Evolutionary conservation across 2,113 vertebrate species (phyloP).

Genomic region (Athene cunicularia): DNA sequence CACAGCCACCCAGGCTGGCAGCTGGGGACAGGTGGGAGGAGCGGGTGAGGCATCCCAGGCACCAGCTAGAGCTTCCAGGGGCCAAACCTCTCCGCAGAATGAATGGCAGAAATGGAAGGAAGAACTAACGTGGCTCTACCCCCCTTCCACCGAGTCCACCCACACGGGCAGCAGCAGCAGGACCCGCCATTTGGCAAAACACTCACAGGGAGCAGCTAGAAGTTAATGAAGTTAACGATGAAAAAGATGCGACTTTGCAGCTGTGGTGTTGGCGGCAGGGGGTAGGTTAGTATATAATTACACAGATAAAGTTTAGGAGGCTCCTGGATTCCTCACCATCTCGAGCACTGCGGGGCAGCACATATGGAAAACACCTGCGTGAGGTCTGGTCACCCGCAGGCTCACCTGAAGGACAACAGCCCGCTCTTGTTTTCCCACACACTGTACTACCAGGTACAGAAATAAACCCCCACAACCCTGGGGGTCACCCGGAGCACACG

Average conservation of each 20-base stretch:
- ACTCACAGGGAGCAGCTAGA: too few relatives aligned
- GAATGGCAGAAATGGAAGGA: not conserved
- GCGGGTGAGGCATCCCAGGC: not conserved
- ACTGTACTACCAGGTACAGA: too few relatives aligned
- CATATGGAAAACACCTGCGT: rapidly evolving
- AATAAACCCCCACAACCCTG: rapidly evolving
- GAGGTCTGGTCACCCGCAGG: not conserved
- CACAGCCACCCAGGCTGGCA: rapidly evolving
- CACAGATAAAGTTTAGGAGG: not conserved
- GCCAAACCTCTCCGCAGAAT: not conserved
- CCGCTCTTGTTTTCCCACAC: not conserved
- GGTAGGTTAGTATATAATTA: not conserved
- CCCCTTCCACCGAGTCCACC: not conserved
- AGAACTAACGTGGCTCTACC: not conserved
- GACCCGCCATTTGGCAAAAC: not conserved
- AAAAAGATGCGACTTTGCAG: not conserved
- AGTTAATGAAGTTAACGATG: too few relatives aligned
- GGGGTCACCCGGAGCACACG: not conserved
- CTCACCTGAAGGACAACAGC: not conserved
- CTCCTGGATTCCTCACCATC: not conserved
- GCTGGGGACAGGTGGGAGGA: not conserved
- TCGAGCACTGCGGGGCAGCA: not conserved
- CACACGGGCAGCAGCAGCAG: not conserved
- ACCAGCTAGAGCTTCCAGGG: not conserved
- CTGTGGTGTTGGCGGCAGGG: too few relatives aligned